Conservation (phyloP, 2,888 invertebrate species). For the Chorisops tibialis region DNA sequence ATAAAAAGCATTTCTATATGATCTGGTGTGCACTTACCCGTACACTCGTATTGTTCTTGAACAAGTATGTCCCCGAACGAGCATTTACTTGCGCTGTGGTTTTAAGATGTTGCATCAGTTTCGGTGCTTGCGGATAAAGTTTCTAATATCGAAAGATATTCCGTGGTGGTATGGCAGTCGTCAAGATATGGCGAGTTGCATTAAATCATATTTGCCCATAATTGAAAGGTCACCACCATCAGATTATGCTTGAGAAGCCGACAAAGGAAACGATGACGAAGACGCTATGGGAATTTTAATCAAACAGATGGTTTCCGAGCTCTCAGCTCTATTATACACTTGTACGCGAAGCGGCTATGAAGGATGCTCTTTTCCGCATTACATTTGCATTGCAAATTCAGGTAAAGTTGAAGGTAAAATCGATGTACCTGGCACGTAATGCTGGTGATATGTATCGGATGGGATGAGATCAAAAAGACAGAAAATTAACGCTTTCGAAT, state of each 20-base stretch:
- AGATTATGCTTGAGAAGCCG: background rate
- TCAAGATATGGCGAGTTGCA: background rate
- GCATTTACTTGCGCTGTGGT: no score
- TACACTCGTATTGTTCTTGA: slow-evolving; percentile 4
- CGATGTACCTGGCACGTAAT: no score
- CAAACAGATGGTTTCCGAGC: slow-evolving; percentile 6
- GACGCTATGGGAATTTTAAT: slow-evolving; percentile 20
- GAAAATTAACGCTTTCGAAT: no score
- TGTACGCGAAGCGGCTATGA: background rate
- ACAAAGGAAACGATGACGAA: slow-evolving; percentile 13
- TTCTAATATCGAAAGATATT: background rate
- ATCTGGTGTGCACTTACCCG: background rate
- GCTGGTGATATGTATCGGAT: no score
- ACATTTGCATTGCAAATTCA: slow-evolving; percentile 3
- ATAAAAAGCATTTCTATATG: slow-evolving; percentile 1
- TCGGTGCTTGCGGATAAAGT: background rate
- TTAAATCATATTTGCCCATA: slow-evolving; percentile 22
- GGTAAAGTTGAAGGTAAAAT: no score
- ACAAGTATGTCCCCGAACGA: no score
- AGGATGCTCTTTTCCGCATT: slow-evolving; percentile 15
- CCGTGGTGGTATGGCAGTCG: background rate
- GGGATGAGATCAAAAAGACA: no score
- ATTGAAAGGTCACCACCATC: slow-evolving; percentile 19
- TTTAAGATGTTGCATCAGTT: no score
- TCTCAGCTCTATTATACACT: background rate